Conservation (phyloP, 2,888 invertebrate species). For the Dryocosmus kuriphilus region DNA sequence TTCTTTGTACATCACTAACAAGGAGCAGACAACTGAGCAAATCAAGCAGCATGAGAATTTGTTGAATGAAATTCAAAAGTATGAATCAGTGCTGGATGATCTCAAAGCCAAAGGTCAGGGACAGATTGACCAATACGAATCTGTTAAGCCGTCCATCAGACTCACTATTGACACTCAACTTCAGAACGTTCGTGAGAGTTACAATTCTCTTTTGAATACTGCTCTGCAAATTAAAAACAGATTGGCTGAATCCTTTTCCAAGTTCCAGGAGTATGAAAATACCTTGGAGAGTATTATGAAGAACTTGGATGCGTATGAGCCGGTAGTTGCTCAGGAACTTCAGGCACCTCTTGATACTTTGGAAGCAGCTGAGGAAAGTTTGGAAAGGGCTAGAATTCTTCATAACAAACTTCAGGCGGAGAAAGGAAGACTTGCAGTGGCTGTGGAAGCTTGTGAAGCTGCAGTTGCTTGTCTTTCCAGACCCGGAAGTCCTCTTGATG, state of each 20-base stretch:
- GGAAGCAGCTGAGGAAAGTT: constrained; percentile 84
- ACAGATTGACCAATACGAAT: constrained; percentile 89
- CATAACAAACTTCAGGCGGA: constrained; percentile 94
- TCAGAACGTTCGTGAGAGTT: constrained; percentile 95
- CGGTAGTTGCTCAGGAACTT: constrained; percentile 85
- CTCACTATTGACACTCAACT: constrained; percentile 91
- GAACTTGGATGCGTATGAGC: constrained; percentile 89
- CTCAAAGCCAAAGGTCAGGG: constrained; percentile 90
- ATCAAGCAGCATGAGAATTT: constrained; percentile 91
- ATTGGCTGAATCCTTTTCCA: constrained; percentile 90
- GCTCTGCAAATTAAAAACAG: constrained; percentile 94
- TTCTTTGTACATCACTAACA: constrained; percentile 93
- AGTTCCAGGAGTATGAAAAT: constrained; percentile 96
- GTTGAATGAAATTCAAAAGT: constrained; percentile 89
- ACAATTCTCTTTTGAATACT: constrained; percentile 92
- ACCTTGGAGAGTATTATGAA: constrained; percentile 91
- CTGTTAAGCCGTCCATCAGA: constrained; percentile 85
- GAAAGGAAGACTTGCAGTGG: constrained; percentile 90
- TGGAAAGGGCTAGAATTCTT: constrained; percentile 87
- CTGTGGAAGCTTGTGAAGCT: constrained; percentile 95
- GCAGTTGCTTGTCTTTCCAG: constrained; percentile 94
- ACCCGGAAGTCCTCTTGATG: constrained; percentile 93
- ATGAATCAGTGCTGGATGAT: constrained; percentile 89
- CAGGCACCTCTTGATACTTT: constrained; percentile 87
- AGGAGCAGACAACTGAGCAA: constrained; percentile 94